Conservation (phyloP, 2,797 vertebrate species). For the Synanceia verrucosa region DNA sequence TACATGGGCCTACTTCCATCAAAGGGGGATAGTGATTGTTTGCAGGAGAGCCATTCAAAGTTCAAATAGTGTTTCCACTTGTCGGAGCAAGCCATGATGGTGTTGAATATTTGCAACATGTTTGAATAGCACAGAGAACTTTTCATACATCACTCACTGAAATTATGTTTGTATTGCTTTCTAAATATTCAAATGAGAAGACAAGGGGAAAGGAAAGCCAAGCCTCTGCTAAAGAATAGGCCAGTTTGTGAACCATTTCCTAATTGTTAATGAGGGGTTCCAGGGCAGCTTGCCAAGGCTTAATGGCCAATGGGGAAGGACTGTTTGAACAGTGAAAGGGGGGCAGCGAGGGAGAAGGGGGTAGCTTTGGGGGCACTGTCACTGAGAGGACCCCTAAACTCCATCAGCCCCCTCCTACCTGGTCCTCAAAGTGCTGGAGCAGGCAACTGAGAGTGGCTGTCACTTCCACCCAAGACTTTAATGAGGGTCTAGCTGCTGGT, state of each 20-base stretch:
- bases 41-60: not conserved
- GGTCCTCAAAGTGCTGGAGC: constrained; percentile 70
- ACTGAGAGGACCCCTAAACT: constrained; percentile 70
- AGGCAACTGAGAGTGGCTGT: constrained; percentile 61
- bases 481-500: constrained; percentile 69
- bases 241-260: constrained; percentile 91
- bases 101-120: not conserved
- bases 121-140: constrained; percentile 42
- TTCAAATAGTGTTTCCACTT: constrained; percentile 25
- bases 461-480: constrained; percentile 66
- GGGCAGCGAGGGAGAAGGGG: constrained; percentile 67
- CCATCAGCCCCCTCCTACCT: constrained; percentile 75
- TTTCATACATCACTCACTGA: constrained; percentile 44
- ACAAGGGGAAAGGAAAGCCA: constrained; percentile 78
- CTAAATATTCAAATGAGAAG: constrained; percentile 86
- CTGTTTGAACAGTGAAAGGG: constrained; percentile 58
- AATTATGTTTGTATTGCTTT: constrained; percentile 65
- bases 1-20: not conserved
- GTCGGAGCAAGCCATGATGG: not conserved
- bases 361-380: constrained; percentile 70
- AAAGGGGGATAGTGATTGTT: not conserved
- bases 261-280: constrained; percentile 85
- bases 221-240: constrained; percentile 85
- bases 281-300: constrained; percentile 74
- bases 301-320: constrained; percentile 71